A percentile compares a stretch with the other conserved stretches of the same genome.
Conservation (phyloP, 2,797 vertebrate genomes). For the Smutsia gigantea region DNA sequence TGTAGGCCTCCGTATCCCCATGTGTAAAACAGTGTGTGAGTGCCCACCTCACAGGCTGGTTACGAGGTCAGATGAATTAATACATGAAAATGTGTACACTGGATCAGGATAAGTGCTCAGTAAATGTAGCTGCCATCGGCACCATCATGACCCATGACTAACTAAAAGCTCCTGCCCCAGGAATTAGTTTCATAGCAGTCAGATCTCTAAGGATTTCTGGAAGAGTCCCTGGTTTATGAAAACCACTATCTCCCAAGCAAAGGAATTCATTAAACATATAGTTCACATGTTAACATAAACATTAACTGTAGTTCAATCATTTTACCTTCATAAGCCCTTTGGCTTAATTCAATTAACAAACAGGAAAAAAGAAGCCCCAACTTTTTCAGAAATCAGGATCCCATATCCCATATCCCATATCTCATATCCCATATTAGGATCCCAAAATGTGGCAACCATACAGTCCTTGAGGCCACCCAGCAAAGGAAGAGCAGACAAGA, state of each 20-base stretch:
- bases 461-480: neutral
- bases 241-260: neutral
- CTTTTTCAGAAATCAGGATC: neutral
- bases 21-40: neutral
- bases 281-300: neutral
- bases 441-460: neutral
- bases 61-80: neutral
- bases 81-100: too few relatives aligned
- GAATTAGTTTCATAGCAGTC: neutral
- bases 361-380: neutral
- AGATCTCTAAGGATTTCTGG: neutral
- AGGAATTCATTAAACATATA: conserved; percentile 18
- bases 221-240: neutral
- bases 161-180: neutral
- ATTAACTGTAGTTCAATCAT: neutral
- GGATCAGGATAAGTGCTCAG: neutral
- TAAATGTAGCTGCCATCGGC: neutral
- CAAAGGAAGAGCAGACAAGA: neutral
- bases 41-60: neutral
- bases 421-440: neutral
- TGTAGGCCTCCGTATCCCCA: neutral
- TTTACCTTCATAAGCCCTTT: neutral
- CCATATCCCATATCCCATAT: neutral
- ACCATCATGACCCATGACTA: neutral
- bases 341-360: conserved; percentile 2